Base-by-base conservation (phyloP, 2,113 vertebrate genomes). In the Gymnorhina tibicen region DNA sequence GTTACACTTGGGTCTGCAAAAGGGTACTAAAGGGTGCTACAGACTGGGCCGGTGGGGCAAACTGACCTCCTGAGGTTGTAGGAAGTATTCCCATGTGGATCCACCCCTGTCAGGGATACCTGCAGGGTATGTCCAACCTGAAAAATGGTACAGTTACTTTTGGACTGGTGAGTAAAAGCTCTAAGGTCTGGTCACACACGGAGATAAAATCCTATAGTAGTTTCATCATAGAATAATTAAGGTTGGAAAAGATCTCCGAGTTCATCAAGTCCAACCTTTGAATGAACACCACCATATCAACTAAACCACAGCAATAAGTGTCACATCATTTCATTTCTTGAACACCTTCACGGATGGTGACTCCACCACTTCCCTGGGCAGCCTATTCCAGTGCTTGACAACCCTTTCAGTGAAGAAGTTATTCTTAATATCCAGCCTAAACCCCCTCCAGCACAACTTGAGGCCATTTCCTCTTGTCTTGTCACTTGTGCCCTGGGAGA, bases 141-240 rank as follows among this genome's bases (percentile, higher is more conserved):
- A 60, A 33, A 30, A n/a, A 7, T 33, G 7, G 13, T 11, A n/a
- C 9, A 41, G 7, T 49, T n/a, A 39, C 8, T 52, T 82, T 53
- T 39, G 13, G n/a, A 68, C 6, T 0, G 0, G 24, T 46, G n/a
- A 46, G 6, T 13, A 52, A 60, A 33, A 75, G 3, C 5, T 30
- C 13, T 60, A 39, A 22, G 28, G 13, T 59, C 21, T 59, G 22
- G 15, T 23, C 22, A 33, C 18, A 56, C 13, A 14, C 5, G 33
- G 52, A 50, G 50, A 50, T 15, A 37, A 66, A 74, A 82, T n/a
- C 16, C 9, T 37, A 10, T 33, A 50, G 22, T 6, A 28, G 6
- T 10, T 60, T 30, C 6, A 41, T 44, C 12, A 23, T 11, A 44
- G 52, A 67, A 59, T 44, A 16, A 11, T 52, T 42, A 42, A 42